Evolutionary conservation across 2,888 invertebrate species (phyloP).

Genomic region (Endomychus coccineus): DNA sequence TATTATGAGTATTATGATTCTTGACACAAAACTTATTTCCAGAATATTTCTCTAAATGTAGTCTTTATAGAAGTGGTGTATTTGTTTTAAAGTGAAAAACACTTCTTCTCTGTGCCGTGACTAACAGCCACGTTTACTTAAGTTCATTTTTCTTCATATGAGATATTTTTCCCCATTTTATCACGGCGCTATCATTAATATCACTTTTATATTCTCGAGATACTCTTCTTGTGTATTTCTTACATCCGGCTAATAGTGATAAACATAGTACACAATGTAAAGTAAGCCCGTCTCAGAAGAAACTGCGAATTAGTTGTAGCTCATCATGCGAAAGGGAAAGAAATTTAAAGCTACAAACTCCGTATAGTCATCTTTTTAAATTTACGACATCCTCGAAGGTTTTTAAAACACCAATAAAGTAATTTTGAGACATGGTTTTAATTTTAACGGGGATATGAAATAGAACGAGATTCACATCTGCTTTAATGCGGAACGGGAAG

Average conservation of each 20-base stretch:
- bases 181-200: slow-evolving; percentile 44
- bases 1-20: too few species aligned
- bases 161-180: slow-evolving; percentile 35
- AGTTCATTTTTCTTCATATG: slow-evolving; percentile 43
- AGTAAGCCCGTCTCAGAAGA: slow-evolving; percentile 29
- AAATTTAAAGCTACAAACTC: slow-evolving; percentile 39
- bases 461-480: slow-evolving; percentile 30
- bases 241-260: slow-evolving; percentile 44
- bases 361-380: slow-evolving; percentile 43
- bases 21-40: too few species aligned
- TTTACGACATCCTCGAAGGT: slow-evolving; percentile 42
- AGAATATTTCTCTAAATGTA: too few species aligned
- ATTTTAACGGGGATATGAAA: slow-evolving; percentile 38
- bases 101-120: slow-evolving; percentile 27
- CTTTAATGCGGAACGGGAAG: slow-evolving; percentile 29
- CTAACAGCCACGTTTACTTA: slow-evolving; percentile 31
- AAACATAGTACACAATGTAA: slow-evolving; percentile 44
- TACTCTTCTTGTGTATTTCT: slow-evolving; percentile 43
- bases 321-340: slow-evolving; percentile 28
- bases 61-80: slow-evolving; percentile 14
- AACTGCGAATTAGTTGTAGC: slow-evolving; percentile 28
- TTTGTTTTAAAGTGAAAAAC: slow-evolving; percentile 21
- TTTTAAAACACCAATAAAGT: slow-evolving; percentile 43
- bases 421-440: slow-evolving; percentile 45
- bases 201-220: slow-evolving; percentile 46